Evolutionary conservation across 2,113 vertebrate species (phyloP).

Genomic region (Phaetusa simplex): DNA sequence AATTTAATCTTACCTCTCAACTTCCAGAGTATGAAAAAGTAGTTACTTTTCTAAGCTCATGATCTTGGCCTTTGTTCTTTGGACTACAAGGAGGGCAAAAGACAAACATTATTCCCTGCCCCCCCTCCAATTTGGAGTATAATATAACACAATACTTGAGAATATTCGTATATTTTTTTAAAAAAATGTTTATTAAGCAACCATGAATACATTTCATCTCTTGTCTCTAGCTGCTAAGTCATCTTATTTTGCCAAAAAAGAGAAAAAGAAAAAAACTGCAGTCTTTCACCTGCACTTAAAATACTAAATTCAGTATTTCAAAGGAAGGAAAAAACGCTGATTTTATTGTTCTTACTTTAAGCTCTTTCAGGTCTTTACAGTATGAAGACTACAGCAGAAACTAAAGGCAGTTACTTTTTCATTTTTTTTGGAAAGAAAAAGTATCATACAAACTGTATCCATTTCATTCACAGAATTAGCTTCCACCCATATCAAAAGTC

Average conservation of each 20-base stretch:
- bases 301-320: background rate
- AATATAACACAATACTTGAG: background rate
- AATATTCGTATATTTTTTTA: background rate
- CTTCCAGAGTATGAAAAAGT: slow-evolving; percentile 4
- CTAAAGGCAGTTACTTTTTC: background rate
- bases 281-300: background rate
- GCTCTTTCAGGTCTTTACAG: background rate
- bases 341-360: background rate
- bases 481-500: background rate
- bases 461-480: background rate
- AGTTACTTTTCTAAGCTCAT: background rate
- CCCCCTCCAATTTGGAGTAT: background rate
- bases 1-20: slow-evolving; percentile 5
- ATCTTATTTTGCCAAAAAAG: background rate
- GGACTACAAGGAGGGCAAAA: background rate
- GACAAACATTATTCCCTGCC: background rate
- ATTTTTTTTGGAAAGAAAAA: background rate
- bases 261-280: background rate
- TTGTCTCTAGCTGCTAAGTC: background rate
- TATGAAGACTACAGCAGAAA: background rate
- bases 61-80: background rate
- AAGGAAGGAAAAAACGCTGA: background rate
- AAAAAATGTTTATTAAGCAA: background rate
- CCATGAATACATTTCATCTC: background rate
- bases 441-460: background rate